phyloP scores from a whole-genome alignment of 2,797 vertebrate species.

The Leptoclinus maculatus region DNA sequence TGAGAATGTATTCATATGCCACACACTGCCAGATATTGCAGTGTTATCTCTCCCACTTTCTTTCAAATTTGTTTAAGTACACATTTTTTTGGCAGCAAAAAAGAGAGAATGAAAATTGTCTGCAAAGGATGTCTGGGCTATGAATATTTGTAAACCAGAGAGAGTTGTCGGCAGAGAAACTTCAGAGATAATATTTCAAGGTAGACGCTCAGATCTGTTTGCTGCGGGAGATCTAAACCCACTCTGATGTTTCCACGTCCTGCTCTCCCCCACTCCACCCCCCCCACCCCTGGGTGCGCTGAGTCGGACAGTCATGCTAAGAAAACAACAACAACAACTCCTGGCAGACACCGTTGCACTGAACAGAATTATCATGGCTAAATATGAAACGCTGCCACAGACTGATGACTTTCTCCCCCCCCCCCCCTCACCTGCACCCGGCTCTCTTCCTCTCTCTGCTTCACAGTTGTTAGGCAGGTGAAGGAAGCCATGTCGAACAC shows the following conservation, averaged over 20 bases:
- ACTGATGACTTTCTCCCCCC: background rate
- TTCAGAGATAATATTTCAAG: constrained; percentile 56
- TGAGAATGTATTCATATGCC: background rate
- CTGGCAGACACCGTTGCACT: background rate
- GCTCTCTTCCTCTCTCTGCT: constrained; percentile 32
- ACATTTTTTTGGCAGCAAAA: constrained; percentile 37
- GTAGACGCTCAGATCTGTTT: constrained; percentile 51
- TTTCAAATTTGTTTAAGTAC: constrained; percentile 31
- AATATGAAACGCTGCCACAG: constrained; percentile 16
- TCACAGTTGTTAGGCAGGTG: constrained; percentile 67
- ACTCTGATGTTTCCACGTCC: constrained; percentile 53
- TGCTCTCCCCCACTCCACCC: background rate
- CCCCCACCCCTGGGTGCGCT: background rate
- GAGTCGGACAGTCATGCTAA: constrained; percentile 15
- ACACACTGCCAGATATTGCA: constrained; percentile 10
- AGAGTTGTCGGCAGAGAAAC: constrained; percentile 40
- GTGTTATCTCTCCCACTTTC: constrained; percentile 11
- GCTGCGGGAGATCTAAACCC: constrained; percentile 47
- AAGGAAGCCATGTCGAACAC: constrained; percentile 61
- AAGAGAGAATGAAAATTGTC: constrained; percentile 15
- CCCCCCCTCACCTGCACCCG: background rate
- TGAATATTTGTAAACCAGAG: constrained; percentile 51
- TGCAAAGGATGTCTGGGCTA: constrained; percentile 33
- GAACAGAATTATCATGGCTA: constrained; percentile 13
- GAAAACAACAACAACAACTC: constrained; percentile 20